Evolutionary conservation across 2,113 vertebrate genomes (phyloP).

Genomic region (Oreochromis tanganicae): DNA sequence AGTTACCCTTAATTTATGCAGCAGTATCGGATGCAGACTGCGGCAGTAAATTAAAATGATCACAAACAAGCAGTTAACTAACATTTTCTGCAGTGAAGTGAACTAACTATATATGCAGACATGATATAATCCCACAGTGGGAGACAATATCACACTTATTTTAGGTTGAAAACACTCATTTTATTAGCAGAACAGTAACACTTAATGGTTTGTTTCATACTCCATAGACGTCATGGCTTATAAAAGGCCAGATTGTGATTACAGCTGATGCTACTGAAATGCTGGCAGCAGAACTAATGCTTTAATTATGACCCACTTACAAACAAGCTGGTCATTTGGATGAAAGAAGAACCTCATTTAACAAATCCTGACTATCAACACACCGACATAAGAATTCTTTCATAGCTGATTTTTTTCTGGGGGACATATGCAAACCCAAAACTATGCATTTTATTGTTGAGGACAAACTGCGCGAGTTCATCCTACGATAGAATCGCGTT

Average conservation of each 20-base stretch:
- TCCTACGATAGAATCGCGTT: background rate
- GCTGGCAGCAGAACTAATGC: constrained; percentile 44
- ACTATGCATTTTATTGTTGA: background rate
- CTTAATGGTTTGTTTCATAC: background rate
- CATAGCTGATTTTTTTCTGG: background rate
- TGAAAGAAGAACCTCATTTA: background rate
- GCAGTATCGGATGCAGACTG: too few relatives aligned
- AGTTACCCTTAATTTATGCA: background rate
- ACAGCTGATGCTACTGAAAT: constrained; percentile 32
- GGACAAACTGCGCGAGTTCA: background rate
- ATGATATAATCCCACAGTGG: background rate
- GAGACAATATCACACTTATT: background rate
- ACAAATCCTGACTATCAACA: constrained; percentile 1
- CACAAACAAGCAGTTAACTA: background rate
- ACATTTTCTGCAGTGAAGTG: background rate
- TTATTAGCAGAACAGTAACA: background rate
- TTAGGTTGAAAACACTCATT: background rate
- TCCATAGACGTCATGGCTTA: constrained; percentile 5
- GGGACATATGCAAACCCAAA: background rate
- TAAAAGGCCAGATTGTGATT: constrained; percentile 46
- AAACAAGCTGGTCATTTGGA: constrained; percentile 38
- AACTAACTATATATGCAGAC: background rate
- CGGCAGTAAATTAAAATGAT: background rate
- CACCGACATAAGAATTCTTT: background rate
- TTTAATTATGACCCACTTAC: constrained; percentile 57